Evolutionary conservation across 2,888 invertebrate genomes (phyloP).

Genomic region (Campoplex capitator): DNA sequence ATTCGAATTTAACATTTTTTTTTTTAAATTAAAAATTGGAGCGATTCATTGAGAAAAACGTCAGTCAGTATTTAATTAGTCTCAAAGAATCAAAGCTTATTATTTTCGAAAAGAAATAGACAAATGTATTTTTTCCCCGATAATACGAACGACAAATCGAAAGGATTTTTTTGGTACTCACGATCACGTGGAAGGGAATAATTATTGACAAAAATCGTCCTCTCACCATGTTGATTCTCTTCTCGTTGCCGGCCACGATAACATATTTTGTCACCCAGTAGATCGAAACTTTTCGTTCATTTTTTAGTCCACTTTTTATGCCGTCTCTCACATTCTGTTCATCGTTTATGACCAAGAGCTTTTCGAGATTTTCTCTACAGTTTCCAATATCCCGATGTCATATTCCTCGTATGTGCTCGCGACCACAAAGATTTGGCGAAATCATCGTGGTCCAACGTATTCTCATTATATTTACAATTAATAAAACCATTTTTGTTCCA

Average conservation of each 20-base stretch:
- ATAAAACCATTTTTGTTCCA: background rate
- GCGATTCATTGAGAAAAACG: background rate
- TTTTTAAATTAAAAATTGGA: background rate
- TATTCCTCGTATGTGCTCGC: conserved; percentile 14
- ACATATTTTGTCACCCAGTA: conserved; percentile 9
- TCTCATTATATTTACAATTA: background rate
- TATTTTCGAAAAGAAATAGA: background rate
- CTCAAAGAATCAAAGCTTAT: background rate
- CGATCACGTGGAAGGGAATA: conserved; percentile 47
- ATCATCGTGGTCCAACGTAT: background rate
- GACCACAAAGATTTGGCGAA: background rate
- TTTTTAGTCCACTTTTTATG: background rate
- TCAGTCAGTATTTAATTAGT: too few species aligned
- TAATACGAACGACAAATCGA: conserved; percentile 35
- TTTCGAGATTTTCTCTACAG: background rate
- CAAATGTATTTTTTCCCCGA: background rate
- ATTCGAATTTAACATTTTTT: background rate
- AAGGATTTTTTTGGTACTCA: conserved; percentile 48
- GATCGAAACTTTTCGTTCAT: conserved; percentile 25
- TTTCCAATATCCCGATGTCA: background rate
- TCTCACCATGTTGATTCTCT: conserved; percentile 41
- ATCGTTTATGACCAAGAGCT: background rate
- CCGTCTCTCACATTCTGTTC: background rate
- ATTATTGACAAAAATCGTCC: conserved; percentile 30
- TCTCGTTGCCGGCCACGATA: conserved; percentile 12